A percentile compares a stretch with the other conserved stretches of the same genome.
Evolutionary conservation across 2,888 invertebrate species (phyloP).

Genomic region (Leucozona laternaria): DNA sequence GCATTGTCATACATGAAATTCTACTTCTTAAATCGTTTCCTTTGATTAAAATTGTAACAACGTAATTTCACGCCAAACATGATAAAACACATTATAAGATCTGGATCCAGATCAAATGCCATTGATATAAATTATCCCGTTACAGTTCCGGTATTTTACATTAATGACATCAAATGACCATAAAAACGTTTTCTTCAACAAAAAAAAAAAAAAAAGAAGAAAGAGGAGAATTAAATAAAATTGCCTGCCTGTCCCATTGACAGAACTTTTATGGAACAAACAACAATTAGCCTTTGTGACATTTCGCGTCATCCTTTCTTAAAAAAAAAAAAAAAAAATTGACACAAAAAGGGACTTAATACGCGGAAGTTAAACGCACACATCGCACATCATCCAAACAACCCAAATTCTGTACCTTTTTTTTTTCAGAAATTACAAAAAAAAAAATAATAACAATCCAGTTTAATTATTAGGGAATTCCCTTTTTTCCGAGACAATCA

Average conservation of each 20-base stretch:
- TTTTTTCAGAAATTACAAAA: not conserved
- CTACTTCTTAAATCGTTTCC: not conserved
- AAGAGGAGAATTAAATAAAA: constrained; percentile 8
- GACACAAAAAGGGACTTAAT: constrained; percentile 51
- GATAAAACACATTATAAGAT: constrained; percentile 7
- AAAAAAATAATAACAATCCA: constrained; percentile 52
- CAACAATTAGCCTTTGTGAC: constrained; percentile 75
- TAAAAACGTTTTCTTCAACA: constrained; percentile 41
- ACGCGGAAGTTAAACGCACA: constrained; percentile 70
- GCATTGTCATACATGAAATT: not conserved
- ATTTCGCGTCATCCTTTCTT: constrained; percentile 65
- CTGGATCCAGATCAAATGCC: constrained; percentile 60
- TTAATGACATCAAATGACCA: constrained; percentile 69
- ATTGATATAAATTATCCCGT: constrained; percentile 50
- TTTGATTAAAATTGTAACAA: constrained; percentile 17
- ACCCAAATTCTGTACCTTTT: constrained; percentile 17
- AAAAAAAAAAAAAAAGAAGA: not conserved
- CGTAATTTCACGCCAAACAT: constrained; percentile 22
- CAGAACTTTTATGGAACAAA: constrained; percentile 50
- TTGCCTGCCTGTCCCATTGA: constrained; percentile 60
- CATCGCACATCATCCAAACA: constrained; percentile 19
- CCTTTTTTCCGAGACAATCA: constrained; percentile 40
- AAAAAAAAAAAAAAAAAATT: not conserved
- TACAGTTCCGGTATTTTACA: constrained; percentile 51
- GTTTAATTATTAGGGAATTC: constrained; percentile 75